These are phyloP conservation scores for Todus mexicanus DNA, from an alignment of 2,797 vertebrate genomes.

Conservation along the genomic window DNA sequence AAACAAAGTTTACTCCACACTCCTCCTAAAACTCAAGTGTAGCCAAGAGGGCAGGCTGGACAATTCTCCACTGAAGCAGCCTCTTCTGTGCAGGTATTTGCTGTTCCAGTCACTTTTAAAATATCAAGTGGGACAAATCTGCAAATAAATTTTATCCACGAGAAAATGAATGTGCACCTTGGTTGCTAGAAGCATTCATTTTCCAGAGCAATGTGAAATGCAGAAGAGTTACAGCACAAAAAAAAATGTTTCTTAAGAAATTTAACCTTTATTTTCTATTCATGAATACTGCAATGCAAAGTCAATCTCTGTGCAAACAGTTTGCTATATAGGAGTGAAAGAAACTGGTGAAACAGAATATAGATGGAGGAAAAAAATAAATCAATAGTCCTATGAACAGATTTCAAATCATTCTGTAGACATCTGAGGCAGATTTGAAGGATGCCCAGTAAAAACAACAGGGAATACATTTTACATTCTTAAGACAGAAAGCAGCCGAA, in stretches of 20 bases:
- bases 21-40: constrained; percentile 46
- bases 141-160: background rate
- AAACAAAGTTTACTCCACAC: constrained; percentile 73
- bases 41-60: background rate
- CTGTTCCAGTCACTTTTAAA: background rate
- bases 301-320: constrained; percentile 18
- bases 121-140: background rate
- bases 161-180: background rate
- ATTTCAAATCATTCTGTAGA: constrained; percentile 28
- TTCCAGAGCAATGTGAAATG: background rate
- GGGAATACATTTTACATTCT: constrained; percentile 13
- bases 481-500: background rate
- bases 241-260: background rate
- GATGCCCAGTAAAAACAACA: background rate
- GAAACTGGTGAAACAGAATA: background rate
- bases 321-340: constrained; percentile 23
- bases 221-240: background rate
- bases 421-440: background rate
- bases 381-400: constrained; percentile 17
- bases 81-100: background rate
- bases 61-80: background rate
- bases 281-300: background rate
- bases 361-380: background rate
- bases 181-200: background rate
- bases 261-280: constrained; percentile 42